Evolutionary conservation across 1,140 invertebrate species (phyloP), one percentile per base, ranked within the genome.

Genomic region (Elymnias hypermnestra): DNA sequence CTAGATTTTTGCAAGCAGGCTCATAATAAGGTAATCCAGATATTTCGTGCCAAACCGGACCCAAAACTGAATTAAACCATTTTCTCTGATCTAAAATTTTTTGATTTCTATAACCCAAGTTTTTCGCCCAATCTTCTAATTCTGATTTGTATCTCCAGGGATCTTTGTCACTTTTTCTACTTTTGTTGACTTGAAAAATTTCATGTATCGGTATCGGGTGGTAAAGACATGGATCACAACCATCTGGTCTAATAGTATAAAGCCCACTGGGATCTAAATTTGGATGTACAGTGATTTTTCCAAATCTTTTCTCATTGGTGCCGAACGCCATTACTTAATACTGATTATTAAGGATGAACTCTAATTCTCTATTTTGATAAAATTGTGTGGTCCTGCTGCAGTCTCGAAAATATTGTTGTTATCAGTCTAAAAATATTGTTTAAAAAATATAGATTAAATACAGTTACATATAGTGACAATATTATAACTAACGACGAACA

Each of bases 101-200:
- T 56, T 78, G 71, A 47, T 84, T 84, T 48, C 74, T 70, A 33
- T 83, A 83, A 3, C 81, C 81, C 29, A 84, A 72, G 44, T 84
- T 78, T 45, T 61, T 57, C n/a, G 67, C 52, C 75, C 78, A 84
- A 13, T 75, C 74, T 55, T 82, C 78, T 7, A 83, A 50, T 43
- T 82, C 78, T 8, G 40, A 69, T 63, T 81, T 81, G 38, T 72
- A 78, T 41, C 45, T 65, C 81, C 81, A 83, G 0, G 69, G 68
- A 17, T 77, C 74, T 53, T 73, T 75, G 3, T 49, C 39, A 14
- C 23, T 39, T 22, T 49, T 59, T 26, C 54, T 62, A 14, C 60
- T 55, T 47, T 47, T 67, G 18, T 67, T 73, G 5, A 67, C 38
- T 56, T 58, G 52, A 42, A 52, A 81, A 29, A 70, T 60, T 58